Evolutionary conservation across 2,113 vertebrate species (phyloP).

Genomic region (Aspiorhynchus laticeps): DNA sequence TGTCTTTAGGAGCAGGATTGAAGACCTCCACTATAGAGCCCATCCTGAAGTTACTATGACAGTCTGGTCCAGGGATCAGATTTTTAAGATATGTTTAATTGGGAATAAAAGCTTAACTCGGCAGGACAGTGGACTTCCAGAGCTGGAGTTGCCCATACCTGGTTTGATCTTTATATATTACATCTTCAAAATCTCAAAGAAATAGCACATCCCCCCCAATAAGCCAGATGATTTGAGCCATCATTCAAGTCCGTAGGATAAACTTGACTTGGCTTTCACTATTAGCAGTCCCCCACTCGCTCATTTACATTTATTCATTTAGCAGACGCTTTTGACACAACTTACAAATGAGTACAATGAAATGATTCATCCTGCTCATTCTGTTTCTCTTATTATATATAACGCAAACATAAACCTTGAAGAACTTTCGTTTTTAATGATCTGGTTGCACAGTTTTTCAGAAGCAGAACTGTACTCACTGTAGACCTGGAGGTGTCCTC

Average conservation of each 20-base stretch:
- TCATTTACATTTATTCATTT: neutral
- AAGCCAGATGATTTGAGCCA: neutral
- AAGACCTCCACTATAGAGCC: too few relatives aligned
- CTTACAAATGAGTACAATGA: neutral
- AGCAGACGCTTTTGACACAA: neutral
- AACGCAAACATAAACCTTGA: neutral
- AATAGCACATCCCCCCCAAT: neutral
- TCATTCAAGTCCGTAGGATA: neutral
- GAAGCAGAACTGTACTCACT: slow-evolving; percentile 79
- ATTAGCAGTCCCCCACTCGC: neutral
- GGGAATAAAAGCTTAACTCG: too few relatives aligned
- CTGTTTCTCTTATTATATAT: neutral
- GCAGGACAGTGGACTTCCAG: too few relatives aligned
- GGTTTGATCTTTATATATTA: too few relatives aligned
- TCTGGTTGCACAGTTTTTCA: neutral
- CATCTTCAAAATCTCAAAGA: neutral
- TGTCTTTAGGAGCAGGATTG: too few relatives aligned
- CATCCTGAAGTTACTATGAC: neutral
- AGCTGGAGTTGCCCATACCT: too few relatives aligned
- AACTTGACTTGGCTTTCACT: neutral
- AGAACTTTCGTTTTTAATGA: neutral
- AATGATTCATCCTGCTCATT: neutral
- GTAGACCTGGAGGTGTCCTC: slow-evolving; percentile 94
- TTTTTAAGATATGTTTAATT: neutral
- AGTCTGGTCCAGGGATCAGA: neutral